Evolutionary conservation across 1,140 invertebrate genomes (phyloP), one percentile per base, ranked within the genome.

Genomic region (Drosophila pandora): DNA sequence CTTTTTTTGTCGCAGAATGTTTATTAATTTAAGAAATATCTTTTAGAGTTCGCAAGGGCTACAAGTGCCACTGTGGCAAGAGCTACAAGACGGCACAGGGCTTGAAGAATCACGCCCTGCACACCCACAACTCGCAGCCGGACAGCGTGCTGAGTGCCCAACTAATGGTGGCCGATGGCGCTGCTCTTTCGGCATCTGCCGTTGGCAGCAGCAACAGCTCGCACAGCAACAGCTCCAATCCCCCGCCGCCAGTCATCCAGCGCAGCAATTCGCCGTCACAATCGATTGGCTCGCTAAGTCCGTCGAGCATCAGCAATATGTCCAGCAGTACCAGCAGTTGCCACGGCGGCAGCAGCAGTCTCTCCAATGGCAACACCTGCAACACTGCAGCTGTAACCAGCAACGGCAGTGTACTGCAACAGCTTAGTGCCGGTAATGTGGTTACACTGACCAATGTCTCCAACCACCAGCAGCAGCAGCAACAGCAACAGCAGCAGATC

Each of bases 21-120:
- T 41, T 43, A 43, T 21, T 43, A 21, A 43, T 37, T 12, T 13
- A 8, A n/a, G 10, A 5, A 37, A 37, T 8, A 37, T 43, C 6
- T 41, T 43, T 2, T 1, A 47, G 96, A 92, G 93, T 96, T 76
- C 94, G 94, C 87, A 96, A 96, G 92, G 94, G 94, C 5, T 96
- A 94, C 91, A 95, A 95, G 89, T 97, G 96, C 92, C 94, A 95
- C 83, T 97, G 96, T 92, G 95, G 96, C 56, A 97, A 96, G 93
- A 96, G 94, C 90, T 97, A 96, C 92, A 96, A 95, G 90, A 96
- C 96, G 48, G 92, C 94, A 10, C 94, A 96, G 91, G 95, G 95
- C 30, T 92, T 97, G 72, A 95, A 95, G 79, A 95, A 94, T 76
- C 96, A 97, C 84, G 93, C 94, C 3, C 90, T 93, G 48, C 77